phyloP scores from a whole-genome alignment of 1,140 invertebrate species.

The Eubasilissa regina region DNA sequence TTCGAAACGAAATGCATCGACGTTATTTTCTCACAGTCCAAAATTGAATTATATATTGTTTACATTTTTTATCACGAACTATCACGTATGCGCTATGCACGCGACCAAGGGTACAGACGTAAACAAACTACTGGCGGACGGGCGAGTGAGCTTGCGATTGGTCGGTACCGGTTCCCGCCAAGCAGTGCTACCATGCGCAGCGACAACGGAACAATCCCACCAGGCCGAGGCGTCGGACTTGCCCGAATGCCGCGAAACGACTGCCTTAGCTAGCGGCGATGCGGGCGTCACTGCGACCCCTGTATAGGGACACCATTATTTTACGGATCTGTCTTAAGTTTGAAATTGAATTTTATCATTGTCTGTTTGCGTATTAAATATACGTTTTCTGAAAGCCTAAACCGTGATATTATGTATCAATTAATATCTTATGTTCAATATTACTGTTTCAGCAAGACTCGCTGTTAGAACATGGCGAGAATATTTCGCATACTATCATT shows the following conservation, averaged over 20 bases:
- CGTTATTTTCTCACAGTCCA: background rate
- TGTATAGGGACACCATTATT: background rate
- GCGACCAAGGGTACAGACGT: constrained; percentile 5
- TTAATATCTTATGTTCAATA: too few species aligned
- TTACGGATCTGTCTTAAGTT: background rate
- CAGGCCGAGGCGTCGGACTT: constrained; percentile 14
- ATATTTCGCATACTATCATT: too few species aligned
- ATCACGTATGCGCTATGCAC: constrained; percentile 20
- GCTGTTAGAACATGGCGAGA: too few species aligned
- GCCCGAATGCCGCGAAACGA: constrained; percentile 18
- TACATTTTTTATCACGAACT: constrained; percentile 26
- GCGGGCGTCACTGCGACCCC: constrained; percentile 22
- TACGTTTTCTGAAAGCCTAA: too few species aligned
- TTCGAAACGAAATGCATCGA: too few species aligned
- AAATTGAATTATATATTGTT: constrained; percentile 17
- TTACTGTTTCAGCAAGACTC: too few species aligned
- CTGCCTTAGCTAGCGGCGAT: constrained; percentile 1
- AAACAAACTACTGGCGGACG: constrained; percentile 12
- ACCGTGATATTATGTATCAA: too few species aligned
- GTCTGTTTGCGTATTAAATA: too few species aligned
- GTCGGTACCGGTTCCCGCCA: constrained; percentile 28
- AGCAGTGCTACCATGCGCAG: constrained; percentile 34
- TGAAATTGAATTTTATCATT: too few species aligned
- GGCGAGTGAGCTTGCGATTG: constrained; percentile 12
- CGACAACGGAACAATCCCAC: background rate